phyloP scores from a whole-genome alignment of 1,140 invertebrate genomes.

The silkworm (Bombyx mori) region DNA sequence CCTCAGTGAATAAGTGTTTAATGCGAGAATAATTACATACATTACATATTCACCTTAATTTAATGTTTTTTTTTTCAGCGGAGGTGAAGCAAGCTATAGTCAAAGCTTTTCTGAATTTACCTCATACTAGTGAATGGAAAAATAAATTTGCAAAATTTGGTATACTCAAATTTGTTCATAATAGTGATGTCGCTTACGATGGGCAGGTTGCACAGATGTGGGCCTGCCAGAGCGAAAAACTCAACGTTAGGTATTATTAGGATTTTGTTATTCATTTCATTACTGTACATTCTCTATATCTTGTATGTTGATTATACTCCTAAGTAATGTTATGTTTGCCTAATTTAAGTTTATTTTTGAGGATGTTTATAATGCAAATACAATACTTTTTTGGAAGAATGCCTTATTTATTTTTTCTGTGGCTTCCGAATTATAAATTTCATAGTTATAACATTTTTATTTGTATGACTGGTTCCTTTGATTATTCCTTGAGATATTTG shows the following conservation, averaged over 20 bases:
- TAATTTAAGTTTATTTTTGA: neutral
- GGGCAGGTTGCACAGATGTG: slow-evolving; percentile 68
- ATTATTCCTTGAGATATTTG: slow-evolving; percentile 33
- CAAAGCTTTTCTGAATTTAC: slow-evolving; percentile 55
- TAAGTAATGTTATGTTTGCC: slow-evolving; percentile 23
- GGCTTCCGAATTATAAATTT: slow-evolving; percentile 32
- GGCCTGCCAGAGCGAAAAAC: slow-evolving; percentile 67
- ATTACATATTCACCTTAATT: too few species aligned
- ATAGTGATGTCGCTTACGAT: slow-evolving; percentile 65
- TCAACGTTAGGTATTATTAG: slow-evolving; percentile 74
- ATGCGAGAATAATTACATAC: too few species aligned
- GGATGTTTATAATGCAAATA: neutral
- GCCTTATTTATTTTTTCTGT: slow-evolving; percentile 12
- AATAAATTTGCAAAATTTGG: slow-evolving; percentile 69
- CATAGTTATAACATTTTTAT: slow-evolving; percentile 29
- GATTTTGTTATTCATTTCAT: slow-evolving; percentile 45
- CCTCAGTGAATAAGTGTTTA: too few species aligned
- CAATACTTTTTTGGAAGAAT: neutral
- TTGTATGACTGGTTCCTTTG: slow-evolving; percentile 32
- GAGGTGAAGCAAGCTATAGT: slow-evolving; percentile 62
- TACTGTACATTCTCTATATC: slow-evolving; percentile 66
- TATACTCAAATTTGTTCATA: slow-evolving; percentile 67
- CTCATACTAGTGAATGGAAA: slow-evolving; percentile 58
- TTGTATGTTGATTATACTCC: slow-evolving; percentile 59
- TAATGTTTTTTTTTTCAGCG: slow-evolving; percentile 40